Percentiles rank a stretch among this genome's conserved stretches.
phyloP scores from a whole-genome alignment of 2,113 vertebrate genomes.

The Ciconia stormi region DNA sequence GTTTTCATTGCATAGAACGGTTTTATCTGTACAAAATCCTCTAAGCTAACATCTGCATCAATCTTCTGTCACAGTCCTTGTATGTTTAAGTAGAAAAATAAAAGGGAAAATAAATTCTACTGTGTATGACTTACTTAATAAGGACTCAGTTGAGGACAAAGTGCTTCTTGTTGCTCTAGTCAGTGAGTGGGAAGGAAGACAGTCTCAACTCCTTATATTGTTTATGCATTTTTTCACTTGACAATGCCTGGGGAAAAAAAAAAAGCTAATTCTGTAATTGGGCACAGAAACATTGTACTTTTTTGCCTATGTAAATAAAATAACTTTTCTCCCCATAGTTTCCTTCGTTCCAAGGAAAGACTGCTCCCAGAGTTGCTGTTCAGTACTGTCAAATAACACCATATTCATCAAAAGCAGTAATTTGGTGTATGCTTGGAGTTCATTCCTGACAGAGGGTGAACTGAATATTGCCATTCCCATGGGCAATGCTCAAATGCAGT shows the following conservation, averaged over 20 bases:
- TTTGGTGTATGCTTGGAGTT: background rate
- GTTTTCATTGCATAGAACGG: background rate
- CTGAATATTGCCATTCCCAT: background rate
- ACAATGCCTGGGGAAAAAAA: background rate
- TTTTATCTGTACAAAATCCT: background rate
- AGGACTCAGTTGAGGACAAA: background rate
- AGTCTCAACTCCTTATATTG: background rate
- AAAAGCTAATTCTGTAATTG: background rate
- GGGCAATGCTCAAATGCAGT: background rate
- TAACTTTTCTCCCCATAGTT: background rate
- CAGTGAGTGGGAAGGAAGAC: background rate
- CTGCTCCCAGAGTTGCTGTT: background rate
- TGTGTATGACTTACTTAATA: background rate
- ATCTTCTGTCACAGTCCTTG: background rate
- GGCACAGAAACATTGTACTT: background rate
- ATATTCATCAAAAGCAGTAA: background rate
- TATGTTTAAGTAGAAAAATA: background rate
- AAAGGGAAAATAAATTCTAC: background rate
- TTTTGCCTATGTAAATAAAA: background rate
- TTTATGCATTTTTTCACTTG: background rate
- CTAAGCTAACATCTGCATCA: background rate
- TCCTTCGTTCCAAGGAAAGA: background rate
- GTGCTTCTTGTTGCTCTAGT: background rate
- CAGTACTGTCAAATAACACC: background rate
- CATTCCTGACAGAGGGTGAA: background rate